Evolutionary conservation across 2,113 vertebrate genomes (phyloP).

Genomic region (Cnemophilus loriae): DNA sequence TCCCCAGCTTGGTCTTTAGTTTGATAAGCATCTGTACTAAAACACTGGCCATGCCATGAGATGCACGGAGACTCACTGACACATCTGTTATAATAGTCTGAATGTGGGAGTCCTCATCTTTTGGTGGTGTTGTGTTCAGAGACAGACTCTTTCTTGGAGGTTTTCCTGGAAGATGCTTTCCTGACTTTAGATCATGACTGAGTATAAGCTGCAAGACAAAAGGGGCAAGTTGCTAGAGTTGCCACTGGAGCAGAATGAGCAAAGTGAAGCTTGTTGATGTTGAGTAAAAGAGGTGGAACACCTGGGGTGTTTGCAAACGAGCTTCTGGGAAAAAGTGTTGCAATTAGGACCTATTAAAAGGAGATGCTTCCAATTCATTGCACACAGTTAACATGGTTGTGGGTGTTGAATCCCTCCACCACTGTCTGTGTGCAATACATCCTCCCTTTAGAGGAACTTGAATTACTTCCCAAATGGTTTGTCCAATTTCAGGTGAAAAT

Average conservation of each 20-base stretch:
- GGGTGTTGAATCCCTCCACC: neutral
- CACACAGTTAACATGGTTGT: neutral
- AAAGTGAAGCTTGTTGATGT: neutral
- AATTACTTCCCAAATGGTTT: conserved; percentile 16
- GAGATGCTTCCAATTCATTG: neutral
- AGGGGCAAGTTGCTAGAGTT: neutral
- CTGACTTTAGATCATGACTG: neutral
- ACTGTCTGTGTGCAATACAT: neutral
- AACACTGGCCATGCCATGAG: neutral
- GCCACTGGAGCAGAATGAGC: neutral
- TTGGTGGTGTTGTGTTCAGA: neutral
- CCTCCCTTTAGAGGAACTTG: neutral
- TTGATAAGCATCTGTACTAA: neutral
- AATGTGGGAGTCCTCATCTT: neutral
- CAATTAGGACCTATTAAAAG: neutral
- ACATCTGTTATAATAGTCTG: neutral
- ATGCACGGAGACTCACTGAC: neutral
- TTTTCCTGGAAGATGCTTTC: neutral
- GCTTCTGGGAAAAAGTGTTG: neutral
- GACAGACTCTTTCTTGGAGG: neutral
- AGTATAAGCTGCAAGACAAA: neutral
- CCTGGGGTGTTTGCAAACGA: neutral
- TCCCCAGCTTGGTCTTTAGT: neutral
- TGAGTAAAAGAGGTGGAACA: neutral
- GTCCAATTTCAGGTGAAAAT: conserved; percentile 25